These are phyloP conservation scores for rat (Rattus norvegicus) DNA, from an alignment of 2,113 vertebrate genomes.

Conservation along the genomic window DNA sequence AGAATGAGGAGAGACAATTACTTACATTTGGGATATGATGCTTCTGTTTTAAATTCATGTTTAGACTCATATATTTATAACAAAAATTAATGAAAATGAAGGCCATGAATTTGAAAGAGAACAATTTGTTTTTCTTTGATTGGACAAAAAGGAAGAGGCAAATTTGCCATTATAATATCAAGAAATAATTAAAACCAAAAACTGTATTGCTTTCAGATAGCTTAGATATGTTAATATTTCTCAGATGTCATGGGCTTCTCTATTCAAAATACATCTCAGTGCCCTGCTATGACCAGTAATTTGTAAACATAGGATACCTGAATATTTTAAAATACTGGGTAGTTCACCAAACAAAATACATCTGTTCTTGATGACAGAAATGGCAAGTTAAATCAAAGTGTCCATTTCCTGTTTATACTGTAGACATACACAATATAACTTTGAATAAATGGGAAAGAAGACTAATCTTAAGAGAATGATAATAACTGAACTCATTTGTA, in stretches of 20 bases:
- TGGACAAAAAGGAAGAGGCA: background rate
- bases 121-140: background rate
- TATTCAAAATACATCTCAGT: background rate
- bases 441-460: background rate
- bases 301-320: background rate
- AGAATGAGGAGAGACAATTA: background rate
- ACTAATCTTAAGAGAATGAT: slow-evolving; percentile 24
- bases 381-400: background rate
- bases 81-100: background rate
- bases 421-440: background rate
- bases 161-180: background rate
- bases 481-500: slow-evolving; percentile 65
- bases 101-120: background rate
- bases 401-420: background rate
- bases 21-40: background rate
- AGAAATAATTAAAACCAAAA: background rate
- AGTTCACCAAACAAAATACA: no score
- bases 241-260: background rate
- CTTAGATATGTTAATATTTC: background rate
- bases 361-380: background rate
- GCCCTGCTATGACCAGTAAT: background rate
- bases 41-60: background rate
- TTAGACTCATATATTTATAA: background rate
- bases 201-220: background rate
- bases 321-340: background rate